Conservation (phyloP, 2,888 invertebrate genomes). For the Nomada goodeniana region DNA sequence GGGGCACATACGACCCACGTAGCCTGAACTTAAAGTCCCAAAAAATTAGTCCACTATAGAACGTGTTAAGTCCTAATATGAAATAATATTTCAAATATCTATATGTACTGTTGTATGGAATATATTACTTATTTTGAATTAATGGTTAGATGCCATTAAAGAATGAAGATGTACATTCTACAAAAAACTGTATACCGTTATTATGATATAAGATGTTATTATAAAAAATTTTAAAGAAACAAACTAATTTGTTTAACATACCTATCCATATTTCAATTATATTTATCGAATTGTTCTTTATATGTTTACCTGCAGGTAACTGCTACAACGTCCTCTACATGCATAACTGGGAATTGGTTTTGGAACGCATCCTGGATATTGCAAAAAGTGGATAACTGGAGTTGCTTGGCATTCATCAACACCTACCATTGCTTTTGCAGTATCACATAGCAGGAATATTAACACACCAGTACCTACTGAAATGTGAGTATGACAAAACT, state of each 20-base stretch:
- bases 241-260: not conserved
- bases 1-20: no score
- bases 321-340: slow-evolving; percentile 95
- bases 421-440: slow-evolving; percentile 80
- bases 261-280: not conserved
- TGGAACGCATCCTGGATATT: slow-evolving; percentile 96
- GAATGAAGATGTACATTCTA: not conserved
- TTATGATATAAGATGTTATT: not conserved
- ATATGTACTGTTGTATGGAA: not conserved
- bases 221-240: not conserved
- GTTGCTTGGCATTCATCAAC: slow-evolving; percentile 95
- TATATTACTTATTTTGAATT: not conserved
- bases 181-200: not conserved
- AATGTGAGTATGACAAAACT: slow-evolving; percentile 70
- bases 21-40: no score
- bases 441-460: slow-evolving; percentile 68
- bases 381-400: slow-evolving; percentile 95
- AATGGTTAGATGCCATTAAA: not conserved
- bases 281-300: slow-evolving; percentile 1
- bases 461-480: slow-evolving; percentile 72
- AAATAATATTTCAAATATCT: not conserved
- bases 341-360: slow-evolving; percentile 97
- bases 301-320: slow-evolving; percentile 93
- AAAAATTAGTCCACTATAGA: not conserved
- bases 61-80: not conserved